Evolutionary conservation across 2,797 vertebrate genomes (phyloP).

Genomic region (Scyliorhinus canicula): DNA sequence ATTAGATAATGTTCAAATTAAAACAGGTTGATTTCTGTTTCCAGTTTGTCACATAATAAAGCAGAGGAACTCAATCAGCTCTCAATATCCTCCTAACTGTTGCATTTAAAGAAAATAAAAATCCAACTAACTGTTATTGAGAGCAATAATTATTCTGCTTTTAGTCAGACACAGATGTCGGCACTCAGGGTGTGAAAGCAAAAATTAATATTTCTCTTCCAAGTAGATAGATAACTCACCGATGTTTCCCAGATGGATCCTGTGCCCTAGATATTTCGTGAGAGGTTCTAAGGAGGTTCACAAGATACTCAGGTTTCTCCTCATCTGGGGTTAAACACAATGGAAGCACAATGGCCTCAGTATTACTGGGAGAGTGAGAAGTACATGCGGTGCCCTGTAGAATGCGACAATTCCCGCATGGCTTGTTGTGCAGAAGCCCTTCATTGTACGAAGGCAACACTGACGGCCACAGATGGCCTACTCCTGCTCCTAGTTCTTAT

Average conservation of each 20-base stretch:
- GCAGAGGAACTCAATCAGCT: background rate
- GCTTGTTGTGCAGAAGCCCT: background rate
- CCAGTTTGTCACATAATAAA: background rate
- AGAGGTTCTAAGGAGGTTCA: background rate
- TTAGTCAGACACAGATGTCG: background rate
- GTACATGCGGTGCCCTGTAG: too few species aligned
- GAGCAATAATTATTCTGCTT: background rate
- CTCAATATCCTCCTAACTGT: background rate
- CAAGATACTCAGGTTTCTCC: background rate
- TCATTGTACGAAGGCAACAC: background rate
- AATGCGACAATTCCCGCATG: too few species aligned
- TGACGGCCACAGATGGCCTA: too few species aligned
- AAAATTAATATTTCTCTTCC: background rate
- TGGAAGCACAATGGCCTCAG: background rate
- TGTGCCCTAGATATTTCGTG: background rate
- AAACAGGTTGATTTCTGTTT: slow-evolving; percentile 21
- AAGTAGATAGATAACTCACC: background rate
- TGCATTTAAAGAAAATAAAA: background rate
- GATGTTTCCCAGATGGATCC: background rate
- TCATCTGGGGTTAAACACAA: background rate
- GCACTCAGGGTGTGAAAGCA: background rate
- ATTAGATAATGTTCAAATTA: background rate
- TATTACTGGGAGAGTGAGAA: background rate
- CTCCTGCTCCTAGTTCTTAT: too few species aligned
- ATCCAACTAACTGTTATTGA: background rate